Evolutionary conservation across 2,797 vertebrate genomes (phyloP), one percentile per base, ranked within the genome.

Genomic region (Furcifer pardalis): DNA sequence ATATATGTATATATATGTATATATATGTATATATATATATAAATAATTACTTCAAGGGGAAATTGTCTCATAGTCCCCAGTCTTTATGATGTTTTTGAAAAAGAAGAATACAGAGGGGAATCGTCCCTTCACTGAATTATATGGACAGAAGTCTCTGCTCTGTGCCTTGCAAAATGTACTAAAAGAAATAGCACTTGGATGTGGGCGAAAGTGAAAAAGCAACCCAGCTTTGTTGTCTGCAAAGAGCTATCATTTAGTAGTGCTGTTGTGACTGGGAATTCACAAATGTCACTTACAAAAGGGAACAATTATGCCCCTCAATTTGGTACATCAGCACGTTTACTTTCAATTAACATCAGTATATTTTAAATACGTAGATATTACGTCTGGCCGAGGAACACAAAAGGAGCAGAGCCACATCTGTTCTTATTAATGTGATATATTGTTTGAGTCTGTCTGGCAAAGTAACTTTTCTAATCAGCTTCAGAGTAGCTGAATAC

Each of bases 41-140:
- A 89, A 82, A 84, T 59, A 40, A 84, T 90, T 86, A 7, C 74
- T 88, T 92, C 82, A 86, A 15, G 91, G 83, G 84, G 63, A 69
- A 84, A 87, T 82, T 86, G 30, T 86, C 23, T 71, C 25, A 37
- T 40, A 71, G 32, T 69, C 71, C 62, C 56, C 84, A 40, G 68
- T 84, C 0, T 40, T 87, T 56, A 19, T 15, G 46, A 19, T 56
- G 10, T 56, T 23, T 56, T 75, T 37, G 12, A 62, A 63, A 44
- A 85, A 87, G 65, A 87, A 73, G 52, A 72, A 87, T 89, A 72
- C 81, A 86, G 77, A 88, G 62, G 78, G 82, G 87, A 84, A 87
- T 84, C 74, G 82, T 88, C 62, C 72, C 86, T 81, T 86, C 83
- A 83, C 68, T 72, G 25, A 82, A 86, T n/a, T 52, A 5, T 37